Base-by-base conservation (phyloP, 2,888 invertebrate species). In the Liopterus haemorrhoidalis region DNA sequence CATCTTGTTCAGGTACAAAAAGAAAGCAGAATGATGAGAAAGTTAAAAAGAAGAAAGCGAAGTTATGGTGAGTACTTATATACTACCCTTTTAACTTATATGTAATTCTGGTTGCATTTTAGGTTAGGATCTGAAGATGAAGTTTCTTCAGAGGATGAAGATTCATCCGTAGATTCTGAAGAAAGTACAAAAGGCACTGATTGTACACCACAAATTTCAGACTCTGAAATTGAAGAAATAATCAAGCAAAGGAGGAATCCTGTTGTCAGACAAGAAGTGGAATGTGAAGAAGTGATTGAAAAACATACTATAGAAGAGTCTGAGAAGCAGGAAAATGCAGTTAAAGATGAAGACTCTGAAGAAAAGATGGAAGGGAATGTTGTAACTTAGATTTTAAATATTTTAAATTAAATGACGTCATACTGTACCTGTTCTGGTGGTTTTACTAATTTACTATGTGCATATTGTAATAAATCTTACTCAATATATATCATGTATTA, bases 51-150 rank as follows among this genome's bases (percentile, higher is more conserved):
- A 62, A 57, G 44, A 65, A 64, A 52, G 52, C 56, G 18, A 68
- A 65, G 46, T 50, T 69, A 44, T 69, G 68, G 69, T 66, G 59
- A 52, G 57, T 28, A n/a, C n/a, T 24, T 42, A 24, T 8, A 32
- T 11, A 32, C 16, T 39, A 9, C 48, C 3, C 21, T 9, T 27
- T 31, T 37, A 11, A 21, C 33, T 2, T 33, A 19, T 18, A 19
- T 11, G 5, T 19, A 8, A 35, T 19, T 35, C 4, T n/a, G 24
- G 12, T 35, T 36, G 15, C 21, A 21, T 48, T 55, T 25, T 40
- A 74, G 74, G 74, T 70, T 74, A 41, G 74, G 73, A 54, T 71
- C 71, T 1, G 74, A 73, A 11, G 49, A 73, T 15, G 73, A 74
- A 0, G 70, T 69, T 55, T 71, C 51, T 24, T 41, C 33, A 6